phyloP scores from a whole-genome alignment of 2,888 invertebrate species.

The Terebella lapidaria region DNA sequence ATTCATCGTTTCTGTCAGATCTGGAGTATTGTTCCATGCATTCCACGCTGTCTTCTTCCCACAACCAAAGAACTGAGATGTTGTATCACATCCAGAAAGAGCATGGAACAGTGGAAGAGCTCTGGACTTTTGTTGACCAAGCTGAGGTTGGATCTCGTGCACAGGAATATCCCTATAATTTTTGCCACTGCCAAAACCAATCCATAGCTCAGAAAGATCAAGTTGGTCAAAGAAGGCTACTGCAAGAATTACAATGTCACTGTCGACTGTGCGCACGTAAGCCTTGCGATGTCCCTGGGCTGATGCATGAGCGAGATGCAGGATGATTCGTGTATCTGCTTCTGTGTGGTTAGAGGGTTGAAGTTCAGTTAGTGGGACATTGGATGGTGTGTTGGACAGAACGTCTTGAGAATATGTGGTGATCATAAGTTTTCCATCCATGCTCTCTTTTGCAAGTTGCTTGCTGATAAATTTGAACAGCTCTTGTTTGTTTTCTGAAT shows the following conservation, averaged over 20 bases:
- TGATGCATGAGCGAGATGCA: slow-evolving; percentile 6
- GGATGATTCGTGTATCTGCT: neutral
- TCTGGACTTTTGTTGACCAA: neutral
- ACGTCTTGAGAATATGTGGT: neutral
- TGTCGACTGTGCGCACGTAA: slow-evolving; percentile 5
- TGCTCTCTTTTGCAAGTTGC: slow-evolving; percentile 3
- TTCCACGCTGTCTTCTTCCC: neutral
- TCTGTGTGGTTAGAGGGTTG: neutral
- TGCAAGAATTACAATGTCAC: slow-evolving; percentile 4
- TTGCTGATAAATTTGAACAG: slow-evolving; percentile 2
- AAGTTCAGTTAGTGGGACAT: neutral
- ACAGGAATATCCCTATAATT: neutral
- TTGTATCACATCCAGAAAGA: neutral
- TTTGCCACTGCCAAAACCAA: neutral
- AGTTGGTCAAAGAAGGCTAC: neutral
- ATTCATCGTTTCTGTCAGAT: neutral
- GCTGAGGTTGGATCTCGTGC: neutral
- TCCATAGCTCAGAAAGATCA: neutral
- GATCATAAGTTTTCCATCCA: slow-evolving; percentile 7
- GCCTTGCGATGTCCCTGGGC: slow-evolving; percentile 2
- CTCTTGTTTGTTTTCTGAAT: slow-evolving; percentile 3
- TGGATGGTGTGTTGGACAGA: neutral
- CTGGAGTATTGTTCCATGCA: neutral
- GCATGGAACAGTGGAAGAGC: neutral
- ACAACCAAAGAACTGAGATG: neutral